Percentiles rank a stretch among this genome's conserved stretches.
These are phyloP conservation scores for Lepisosteus osseus DNA, from an alignment of 2,113 vertebrate species.

Conservation along the genomic window DNA sequence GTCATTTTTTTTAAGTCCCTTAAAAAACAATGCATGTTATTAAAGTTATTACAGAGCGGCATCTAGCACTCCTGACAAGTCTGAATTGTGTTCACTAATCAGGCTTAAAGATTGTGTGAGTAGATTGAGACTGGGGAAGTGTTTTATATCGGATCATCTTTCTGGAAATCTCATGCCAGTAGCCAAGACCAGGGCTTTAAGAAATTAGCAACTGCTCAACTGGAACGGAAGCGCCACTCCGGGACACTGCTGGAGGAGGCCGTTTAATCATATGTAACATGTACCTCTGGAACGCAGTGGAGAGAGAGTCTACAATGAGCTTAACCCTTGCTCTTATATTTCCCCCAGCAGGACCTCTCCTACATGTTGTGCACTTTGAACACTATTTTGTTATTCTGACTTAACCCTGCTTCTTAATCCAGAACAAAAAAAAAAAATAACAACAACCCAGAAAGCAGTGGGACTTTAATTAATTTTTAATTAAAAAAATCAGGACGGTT, in stretches of 20 bases:
- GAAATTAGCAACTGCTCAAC: constrained; percentile 74
- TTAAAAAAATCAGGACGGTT: not conserved
- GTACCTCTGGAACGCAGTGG: constrained; percentile 67
- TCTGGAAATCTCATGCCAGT: constrained; percentile 50
- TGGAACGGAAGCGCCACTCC: constrained; percentile 72
- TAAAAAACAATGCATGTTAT: too few species aligned
- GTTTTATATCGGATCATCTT: constrained; percentile 57
- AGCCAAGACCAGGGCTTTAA: constrained; percentile 58
- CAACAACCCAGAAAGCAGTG: not conserved
- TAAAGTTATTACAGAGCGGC: too few species aligned
- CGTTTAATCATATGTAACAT: constrained; percentile 69
- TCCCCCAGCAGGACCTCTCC: constrained; percentile 72
- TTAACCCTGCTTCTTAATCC: constrained; percentile 70
- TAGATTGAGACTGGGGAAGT: constrained; percentile 44
- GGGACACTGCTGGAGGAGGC: constrained; percentile 64
- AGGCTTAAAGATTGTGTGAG: constrained; percentile 54
- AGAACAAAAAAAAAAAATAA: constrained; percentile 17
- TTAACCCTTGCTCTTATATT: constrained; percentile 79
- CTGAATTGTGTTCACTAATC: constrained; percentile 37
- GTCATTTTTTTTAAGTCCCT: too few species aligned
- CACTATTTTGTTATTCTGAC: constrained; percentile 70
- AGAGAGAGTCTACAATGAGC: constrained; percentile 75
- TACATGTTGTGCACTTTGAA: constrained; percentile 75
- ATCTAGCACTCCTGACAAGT: constrained; percentile 27
- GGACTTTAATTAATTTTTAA: constrained; percentile 7